Evolutionary conservation across 2,797 vertebrate species (phyloP), one percentile per base, ranked within the genome.

Genomic region (Chloroceryle amazona): DNA sequence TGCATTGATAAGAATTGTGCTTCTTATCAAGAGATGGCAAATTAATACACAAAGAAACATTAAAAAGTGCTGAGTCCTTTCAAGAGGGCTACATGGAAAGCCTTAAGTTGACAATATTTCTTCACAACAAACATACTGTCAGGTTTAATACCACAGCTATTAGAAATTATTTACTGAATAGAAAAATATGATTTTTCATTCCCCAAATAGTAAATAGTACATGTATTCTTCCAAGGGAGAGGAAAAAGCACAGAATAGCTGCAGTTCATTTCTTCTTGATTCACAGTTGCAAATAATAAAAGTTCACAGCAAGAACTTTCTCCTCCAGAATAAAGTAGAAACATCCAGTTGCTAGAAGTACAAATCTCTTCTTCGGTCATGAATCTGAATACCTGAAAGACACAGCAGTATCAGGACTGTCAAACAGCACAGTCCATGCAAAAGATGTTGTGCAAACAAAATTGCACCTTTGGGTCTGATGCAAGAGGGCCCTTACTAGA

Each of bases 351-450:
- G 95, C 70, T 97, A 97, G 81, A 97, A 99, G 97, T 98, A 99
- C 84, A 99, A 80, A 93, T 99, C 98, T 96, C 76, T 98, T 96
- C 98, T 99, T 96, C 89, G 96, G 75, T 99, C 98, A 44, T 97
- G 95, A 94, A 83, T 92, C 23, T 92, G 97, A 84, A 96, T 98
- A 78, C 98, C 99, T 99, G 96, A 90, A 98, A 98, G 96, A 97
- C 39, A 98, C 33, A 85, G 74, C 47, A 90, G 67, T 18, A 88
- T 58, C 49, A 65, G 60, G 57, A 58, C 29, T 22, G 60, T 95
- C 85, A 90, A 39, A 73, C 47, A 85, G 37, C 63, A 46, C 1
- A 47, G 19, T 28, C 63, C 37, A 29, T 5, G 41, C 39, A 74
- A 87, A 10, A 18, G 26, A 23, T 35, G 49, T 60, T 91, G 54